phyloP scores from a whole-genome alignment of 2,113 vertebrate genomes.

The Columba livia region DNA sequence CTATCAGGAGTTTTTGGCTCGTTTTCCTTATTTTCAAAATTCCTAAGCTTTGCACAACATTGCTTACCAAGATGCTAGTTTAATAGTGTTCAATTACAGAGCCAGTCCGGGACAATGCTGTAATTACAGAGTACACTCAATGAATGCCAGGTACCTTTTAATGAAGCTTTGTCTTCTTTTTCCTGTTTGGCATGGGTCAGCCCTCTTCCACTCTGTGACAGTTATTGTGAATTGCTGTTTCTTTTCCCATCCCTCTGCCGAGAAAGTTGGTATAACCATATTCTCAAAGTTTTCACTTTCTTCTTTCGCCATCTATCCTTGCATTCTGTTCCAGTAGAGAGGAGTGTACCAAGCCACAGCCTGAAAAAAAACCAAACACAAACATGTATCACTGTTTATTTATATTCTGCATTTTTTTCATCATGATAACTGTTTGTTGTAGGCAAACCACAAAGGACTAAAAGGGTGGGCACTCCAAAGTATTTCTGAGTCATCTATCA shows the following conservation, averaged over 20 bases:
- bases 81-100: background rate
- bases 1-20: background rate
- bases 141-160: slow-evolving; percentile 36
- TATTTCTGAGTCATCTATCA: background rate
- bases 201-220: background rate
- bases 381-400: background rate
- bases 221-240: background rate
- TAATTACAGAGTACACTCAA: background rate
- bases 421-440: background rate
- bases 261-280: background rate
- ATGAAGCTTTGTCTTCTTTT: slow-evolving; percentile 18
- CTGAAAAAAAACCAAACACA: background rate
- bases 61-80: background rate
- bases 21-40: background rate
- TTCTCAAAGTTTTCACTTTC: background rate
- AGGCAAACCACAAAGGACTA: background rate
- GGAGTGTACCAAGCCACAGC: slow-evolving; percentile 68
- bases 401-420: background rate
- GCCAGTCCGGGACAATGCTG: background rate
- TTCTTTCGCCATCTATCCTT: slow-evolving; percentile 25
- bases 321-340: slow-evolving; percentile 25
- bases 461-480: background rate
- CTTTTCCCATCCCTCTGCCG: background rate
- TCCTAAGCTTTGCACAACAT: background rate
- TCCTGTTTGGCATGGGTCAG: background rate